Evolutionary conservation across 2,888 invertebrate genomes (phyloP).

Genomic region (Phania funesta): DNA sequence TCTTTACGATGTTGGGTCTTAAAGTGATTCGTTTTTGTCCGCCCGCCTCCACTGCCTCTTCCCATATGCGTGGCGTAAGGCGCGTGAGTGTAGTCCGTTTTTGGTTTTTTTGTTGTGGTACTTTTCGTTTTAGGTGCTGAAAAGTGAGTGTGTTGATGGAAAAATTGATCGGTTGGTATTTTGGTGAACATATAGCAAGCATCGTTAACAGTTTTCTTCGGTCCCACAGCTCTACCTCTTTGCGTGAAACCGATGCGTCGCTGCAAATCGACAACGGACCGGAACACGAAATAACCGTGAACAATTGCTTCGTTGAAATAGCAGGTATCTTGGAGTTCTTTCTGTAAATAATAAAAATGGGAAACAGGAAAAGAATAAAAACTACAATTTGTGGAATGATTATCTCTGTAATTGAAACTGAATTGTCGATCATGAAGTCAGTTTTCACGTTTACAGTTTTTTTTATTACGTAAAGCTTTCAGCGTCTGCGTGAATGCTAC

Average conservation of each 20-base stretch:
- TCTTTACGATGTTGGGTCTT: conserved; percentile 30
- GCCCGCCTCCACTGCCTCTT: conserved; percentile 57
- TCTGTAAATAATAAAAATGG: conserved; percentile 70
- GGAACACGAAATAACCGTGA: conserved; percentile 80
- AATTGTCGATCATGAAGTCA: conserved; percentile 22
- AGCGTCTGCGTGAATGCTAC: conserved; percentile 34
- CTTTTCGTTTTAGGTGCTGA: conserved; percentile 53
- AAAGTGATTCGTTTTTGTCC: conserved; percentile 46
- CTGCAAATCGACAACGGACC: conserved; percentile 78
- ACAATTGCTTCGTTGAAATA: conserved; percentile 80
- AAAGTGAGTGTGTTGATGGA: conserved; percentile 74
- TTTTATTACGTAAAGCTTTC: not conserved
- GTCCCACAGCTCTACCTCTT: conserved; percentile 79
- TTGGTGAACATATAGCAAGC: conserved; percentile 79
- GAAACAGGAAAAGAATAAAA: not conserved
- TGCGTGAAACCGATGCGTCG: conserved; percentile 80
- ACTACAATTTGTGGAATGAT: not conserved
- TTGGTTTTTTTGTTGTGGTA: conserved; percentile 60
- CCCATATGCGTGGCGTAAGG: conserved; percentile 23
- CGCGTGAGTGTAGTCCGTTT: conserved; percentile 39
- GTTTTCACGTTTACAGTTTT: not conserved
- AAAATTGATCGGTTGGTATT: conserved; percentile 78
- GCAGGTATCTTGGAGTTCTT: conserved; percentile 79
- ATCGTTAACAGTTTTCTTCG: conserved; percentile 78
- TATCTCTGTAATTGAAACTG: too few relatives aligned